Percentiles rank a stretch among this genome's conserved stretches.
Evolutionary conservation across 2,888 invertebrate genomes (phyloP).

Genomic region (Tipula confusa): DNA sequence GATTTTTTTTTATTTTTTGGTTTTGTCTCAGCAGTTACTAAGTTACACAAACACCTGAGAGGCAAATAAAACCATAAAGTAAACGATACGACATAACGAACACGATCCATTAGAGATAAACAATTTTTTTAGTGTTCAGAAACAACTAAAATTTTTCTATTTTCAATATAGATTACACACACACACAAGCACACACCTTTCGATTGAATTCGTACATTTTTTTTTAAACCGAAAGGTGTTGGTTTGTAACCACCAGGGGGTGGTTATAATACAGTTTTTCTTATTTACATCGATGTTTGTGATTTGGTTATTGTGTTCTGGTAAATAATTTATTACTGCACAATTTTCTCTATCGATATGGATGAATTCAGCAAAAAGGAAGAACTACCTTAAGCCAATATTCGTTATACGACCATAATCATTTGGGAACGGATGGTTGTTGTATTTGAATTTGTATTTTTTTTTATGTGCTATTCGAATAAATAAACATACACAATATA

Average conservation of each 20-base stretch:
- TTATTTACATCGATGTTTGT: background rate
- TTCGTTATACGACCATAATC: background rate
- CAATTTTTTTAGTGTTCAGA: background rate
- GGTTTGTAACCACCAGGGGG: background rate
- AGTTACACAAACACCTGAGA: conserved; percentile 3
- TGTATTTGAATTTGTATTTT: background rate
- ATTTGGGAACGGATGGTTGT: background rate
- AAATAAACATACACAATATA: background rate
- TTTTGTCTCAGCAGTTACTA: background rate
- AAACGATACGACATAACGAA: background rate
- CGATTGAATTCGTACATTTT: background rate
- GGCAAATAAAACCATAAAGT: background rate
- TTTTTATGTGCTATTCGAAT: background rate
- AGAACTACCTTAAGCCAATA: background rate
- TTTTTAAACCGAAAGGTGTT: background rate
- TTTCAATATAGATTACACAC: background rate
- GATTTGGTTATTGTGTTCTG: background rate
- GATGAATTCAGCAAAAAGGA: background rate
- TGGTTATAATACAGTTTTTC: background rate
- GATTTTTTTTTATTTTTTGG: too few relatives aligned
- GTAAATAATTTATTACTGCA: background rate
- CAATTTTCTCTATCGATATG: background rate
- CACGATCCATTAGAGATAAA: background rate
- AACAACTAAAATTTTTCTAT: background rate
- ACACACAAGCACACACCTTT: background rate